These are phyloP conservation scores for Eurystomus glaucurus DNA, from an alignment of 2,797 vertebrate species.

Conservation along the genomic window DNA sequence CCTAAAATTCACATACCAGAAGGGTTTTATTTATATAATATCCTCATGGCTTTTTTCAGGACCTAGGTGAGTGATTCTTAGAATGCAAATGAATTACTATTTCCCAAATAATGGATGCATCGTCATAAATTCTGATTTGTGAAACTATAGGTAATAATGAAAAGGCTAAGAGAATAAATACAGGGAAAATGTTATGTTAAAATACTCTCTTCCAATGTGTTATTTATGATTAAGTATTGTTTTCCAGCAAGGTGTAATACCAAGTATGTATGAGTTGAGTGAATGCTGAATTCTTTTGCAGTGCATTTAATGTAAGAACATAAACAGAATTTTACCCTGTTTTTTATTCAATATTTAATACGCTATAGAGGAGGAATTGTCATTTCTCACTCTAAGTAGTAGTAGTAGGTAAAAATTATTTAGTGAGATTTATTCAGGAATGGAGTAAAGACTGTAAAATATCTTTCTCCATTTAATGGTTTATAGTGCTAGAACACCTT, in stretches of 20 bases:
- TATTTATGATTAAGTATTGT: not conserved
- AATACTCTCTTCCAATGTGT: not conserved
- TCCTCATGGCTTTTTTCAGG: not conserved
- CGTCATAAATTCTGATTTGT: not conserved
- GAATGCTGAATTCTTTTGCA: not conserved
- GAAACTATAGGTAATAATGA: not conserved
- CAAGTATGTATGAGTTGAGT: not conserved
- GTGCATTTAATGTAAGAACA: slow-evolving; percentile 13
- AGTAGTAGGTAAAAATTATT: slow-evolving; percentile 33
- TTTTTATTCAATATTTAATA: slow-evolving; percentile 52
- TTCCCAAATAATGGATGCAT: not conserved
- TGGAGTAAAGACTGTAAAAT: slow-evolving; percentile 45
- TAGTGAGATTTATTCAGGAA: slow-evolving; percentile 67
- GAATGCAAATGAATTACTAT: not conserved
- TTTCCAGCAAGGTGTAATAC: not conserved
- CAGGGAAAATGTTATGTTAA: not conserved
- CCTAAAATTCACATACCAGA: not conserved
- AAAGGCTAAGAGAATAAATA: not conserved
- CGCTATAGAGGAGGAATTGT: not conserved
- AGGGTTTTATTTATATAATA: not conserved
- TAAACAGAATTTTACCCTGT: not conserved
- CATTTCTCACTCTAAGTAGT: not conserved
- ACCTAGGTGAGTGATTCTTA: not conserved
- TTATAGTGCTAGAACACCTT: slow-evolving; percentile 68
- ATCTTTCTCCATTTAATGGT: slow-evolving; percentile 61